Conservation (phyloP, 2,888 invertebrate genomes). For the Xanthia togata region DNA sequence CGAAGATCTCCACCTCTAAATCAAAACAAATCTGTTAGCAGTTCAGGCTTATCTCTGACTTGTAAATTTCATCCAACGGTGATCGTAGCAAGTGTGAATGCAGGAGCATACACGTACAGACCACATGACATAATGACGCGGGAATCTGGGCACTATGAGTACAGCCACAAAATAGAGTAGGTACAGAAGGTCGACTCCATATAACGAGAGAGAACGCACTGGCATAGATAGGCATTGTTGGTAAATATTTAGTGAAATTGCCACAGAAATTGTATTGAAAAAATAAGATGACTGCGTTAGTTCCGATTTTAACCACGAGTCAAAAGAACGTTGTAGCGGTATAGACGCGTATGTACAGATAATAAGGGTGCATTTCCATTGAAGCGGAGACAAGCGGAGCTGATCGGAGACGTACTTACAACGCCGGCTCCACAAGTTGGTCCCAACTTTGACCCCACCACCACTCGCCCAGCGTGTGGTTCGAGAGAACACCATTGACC, state of each 20-base stretch:
- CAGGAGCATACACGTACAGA: slow-evolving; percentile 15
- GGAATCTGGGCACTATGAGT: slow-evolving; percentile 48
- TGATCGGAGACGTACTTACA: too few species aligned
- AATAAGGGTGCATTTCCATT: too few species aligned
- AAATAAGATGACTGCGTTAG: not conserved
- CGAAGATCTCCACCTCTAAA: not conserved
- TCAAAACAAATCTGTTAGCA: slow-evolving; percentile 14
- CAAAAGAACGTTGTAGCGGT: too few species aligned
- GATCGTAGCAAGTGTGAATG: slow-evolving; percentile 47
- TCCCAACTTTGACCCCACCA: too few species aligned
- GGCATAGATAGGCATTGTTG: not conserved
- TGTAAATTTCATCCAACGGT: slow-evolving; percentile 45
- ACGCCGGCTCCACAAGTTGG: too few species aligned
- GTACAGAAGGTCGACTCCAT: not conserved
- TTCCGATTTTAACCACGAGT: not conserved
- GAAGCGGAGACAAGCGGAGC: too few species aligned
- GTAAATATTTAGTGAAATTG: not conserved
- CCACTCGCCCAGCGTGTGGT: too few species aligned
- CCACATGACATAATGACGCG: slow-evolving; percentile 49
- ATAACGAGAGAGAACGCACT: not conserved
- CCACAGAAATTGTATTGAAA: not conserved
- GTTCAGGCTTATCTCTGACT: slow-evolving; percentile 34
- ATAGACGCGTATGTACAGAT: not conserved
- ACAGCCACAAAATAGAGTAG: not conserved
- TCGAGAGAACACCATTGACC: too few species aligned